phyloP scores from a whole-genome alignment of 2,888 invertebrate genomes.

The Athripsodes cinereus region DNA sequence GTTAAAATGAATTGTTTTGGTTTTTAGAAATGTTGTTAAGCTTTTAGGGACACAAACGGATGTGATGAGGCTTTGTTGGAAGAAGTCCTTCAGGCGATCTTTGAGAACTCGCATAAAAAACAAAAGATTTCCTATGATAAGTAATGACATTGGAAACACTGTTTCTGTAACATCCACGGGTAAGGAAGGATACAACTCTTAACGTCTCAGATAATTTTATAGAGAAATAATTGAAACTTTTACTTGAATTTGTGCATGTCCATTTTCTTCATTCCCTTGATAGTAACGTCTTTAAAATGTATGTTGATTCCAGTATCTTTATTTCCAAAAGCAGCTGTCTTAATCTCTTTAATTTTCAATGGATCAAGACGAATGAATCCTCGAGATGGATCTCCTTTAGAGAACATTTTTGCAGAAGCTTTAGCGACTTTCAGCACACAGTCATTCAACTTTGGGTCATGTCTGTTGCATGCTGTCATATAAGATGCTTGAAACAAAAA shows the following conservation, averaged over 20 bases:
- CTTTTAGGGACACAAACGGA: too few relatives aligned
- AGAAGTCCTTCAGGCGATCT: too few relatives aligned
- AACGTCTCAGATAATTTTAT: too few relatives aligned
- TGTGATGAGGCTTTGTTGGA: too few relatives aligned
- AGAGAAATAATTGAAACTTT: too few relatives aligned
- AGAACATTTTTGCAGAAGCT: conserved; percentile 7
- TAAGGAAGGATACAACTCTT: too few relatives aligned
- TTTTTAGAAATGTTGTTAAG: too few relatives aligned
- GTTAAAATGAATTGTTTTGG: too few relatives aligned
- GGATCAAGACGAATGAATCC: conserved; percentile 20
- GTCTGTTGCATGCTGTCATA: conserved; percentile 33
- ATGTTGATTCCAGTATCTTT: conserved; percentile 17
- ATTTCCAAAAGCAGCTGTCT: conserved; percentile 9
- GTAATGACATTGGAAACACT: too few relatives aligned
- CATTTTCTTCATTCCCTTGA: conserved; percentile 13
- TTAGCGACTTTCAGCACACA: conserved; percentile 28
- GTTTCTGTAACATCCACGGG: too few relatives aligned
- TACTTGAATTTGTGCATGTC: conserved; percentile 19
- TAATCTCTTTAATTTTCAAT: conserved; percentile 17
- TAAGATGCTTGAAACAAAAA: conserved; percentile 34
- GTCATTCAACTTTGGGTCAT: conserved; percentile 34
- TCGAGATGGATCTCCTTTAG: conserved; percentile 15
- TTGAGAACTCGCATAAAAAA: too few relatives aligned
- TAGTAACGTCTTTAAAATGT: conserved; percentile 11
- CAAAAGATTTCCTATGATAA: too few relatives aligned